phyloP scores from a whole-genome alignment of 2,888 invertebrate genomes.

The Tortricodes alternella region DNA sequence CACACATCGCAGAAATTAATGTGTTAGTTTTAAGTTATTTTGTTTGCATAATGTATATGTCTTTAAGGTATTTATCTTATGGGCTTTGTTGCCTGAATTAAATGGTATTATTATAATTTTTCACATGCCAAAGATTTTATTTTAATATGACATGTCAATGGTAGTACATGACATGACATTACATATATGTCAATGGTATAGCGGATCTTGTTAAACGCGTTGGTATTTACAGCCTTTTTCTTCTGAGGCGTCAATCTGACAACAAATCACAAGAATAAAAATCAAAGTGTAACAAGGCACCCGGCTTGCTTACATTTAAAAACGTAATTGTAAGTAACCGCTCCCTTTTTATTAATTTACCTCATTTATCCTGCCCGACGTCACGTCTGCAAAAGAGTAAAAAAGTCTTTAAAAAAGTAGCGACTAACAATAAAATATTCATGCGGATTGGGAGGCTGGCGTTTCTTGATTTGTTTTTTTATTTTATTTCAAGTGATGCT shows the following conservation, averaged over 20 bases:
- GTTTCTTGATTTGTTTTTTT: constrained; percentile 48
- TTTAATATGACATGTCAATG: no score
- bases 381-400: constrained; percentile 60
- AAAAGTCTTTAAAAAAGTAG: constrained; percentile 40
- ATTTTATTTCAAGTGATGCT: constrained; percentile 45
- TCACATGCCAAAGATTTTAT: no score
- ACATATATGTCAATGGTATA: no score
- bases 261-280: constrained; percentile 80
- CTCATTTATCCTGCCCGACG: constrained; percentile 70
- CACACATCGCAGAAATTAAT: no score
- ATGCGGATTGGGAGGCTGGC: constrained; percentile 48
- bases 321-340: constrained; percentile 82
- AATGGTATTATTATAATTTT: no score
- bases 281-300: constrained; percentile 72
- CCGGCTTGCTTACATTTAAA: constrained; percentile 80
- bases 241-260: constrained; percentile 33
- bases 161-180: no score
- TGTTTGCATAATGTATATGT: no score
- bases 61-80: no score
- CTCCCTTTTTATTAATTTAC: constrained; percentile 79
- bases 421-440: constrained; percentile 68
- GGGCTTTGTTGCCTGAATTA: no score
- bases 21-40: no score
- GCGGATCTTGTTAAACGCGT: no score
- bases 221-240: constrained; percentile 39